These are phyloP conservation scores for Sinhomidia bicolor DNA, from an alignment of 2,888 invertebrate species.

Conservation along the genomic window DNA sequence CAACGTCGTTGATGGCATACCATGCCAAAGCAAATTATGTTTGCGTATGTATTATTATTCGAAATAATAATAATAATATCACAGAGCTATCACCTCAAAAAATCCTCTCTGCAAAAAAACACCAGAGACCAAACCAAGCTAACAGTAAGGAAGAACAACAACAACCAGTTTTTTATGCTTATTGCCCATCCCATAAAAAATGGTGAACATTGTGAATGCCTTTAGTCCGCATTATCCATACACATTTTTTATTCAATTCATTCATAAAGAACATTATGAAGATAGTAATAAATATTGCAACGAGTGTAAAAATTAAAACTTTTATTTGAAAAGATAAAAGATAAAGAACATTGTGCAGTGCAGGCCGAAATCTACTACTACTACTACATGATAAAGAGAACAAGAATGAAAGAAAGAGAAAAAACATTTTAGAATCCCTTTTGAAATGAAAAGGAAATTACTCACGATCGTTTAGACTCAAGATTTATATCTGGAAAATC, in stretches of 20 bases:
- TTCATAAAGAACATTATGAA: slow-evolving; percentile 40
- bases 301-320: too few species aligned
- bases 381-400: too few species aligned
- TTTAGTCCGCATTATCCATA: background rate
- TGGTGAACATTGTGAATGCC: slow-evolving; percentile 1
- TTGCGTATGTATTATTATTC: background rate
- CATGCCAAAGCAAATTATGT: slow-evolving; percentile 23
- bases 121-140: too few species aligned
- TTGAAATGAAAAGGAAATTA: slow-evolving; percentile 64
- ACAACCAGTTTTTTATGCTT: slow-evolving; percentile 52
- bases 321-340: too few species aligned
- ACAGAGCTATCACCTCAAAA: slow-evolving; percentile 33
- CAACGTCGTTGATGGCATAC: too few species aligned
- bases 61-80: slow-evolving; percentile 3
- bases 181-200: slow-evolving; percentile 58
- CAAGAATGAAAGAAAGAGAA: too few species aligned
- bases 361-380: too few species aligned
- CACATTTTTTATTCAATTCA: slow-evolving; percentile 34
- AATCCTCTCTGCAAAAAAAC: slow-evolving; percentile 14
- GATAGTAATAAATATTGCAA: too few species aligned
- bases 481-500: slow-evolving; percentile 70
- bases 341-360: too few species aligned
- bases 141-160: background rate
- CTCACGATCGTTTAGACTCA: slow-evolving; percentile 63
- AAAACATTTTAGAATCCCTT: slow-evolving; percentile 51